Conservation (phyloP, 2,797 vertebrate species). For the Tiaroga cobitis region DNA sequence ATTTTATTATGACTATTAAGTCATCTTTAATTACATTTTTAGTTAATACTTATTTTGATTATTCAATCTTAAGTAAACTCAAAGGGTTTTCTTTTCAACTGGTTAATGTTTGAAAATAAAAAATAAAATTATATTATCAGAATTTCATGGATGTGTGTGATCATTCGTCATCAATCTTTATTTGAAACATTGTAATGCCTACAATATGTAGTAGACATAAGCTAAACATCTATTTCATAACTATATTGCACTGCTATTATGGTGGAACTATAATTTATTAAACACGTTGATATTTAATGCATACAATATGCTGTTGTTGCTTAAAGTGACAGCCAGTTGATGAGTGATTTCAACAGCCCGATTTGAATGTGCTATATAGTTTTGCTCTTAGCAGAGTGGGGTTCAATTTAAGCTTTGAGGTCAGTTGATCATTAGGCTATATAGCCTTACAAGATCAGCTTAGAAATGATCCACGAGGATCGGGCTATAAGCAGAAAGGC, state of each 20-base stretch:
- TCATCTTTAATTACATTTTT: background rate
- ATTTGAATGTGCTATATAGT: background rate
- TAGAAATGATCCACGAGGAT: background rate
- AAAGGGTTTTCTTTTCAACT: too few species aligned
- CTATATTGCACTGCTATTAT: background rate
- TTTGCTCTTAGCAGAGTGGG: background rate
- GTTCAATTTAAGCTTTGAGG: background rate
- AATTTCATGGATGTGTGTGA: too few species aligned
- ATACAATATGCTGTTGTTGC: background rate
- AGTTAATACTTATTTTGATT: too few species aligned
- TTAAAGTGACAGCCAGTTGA: background rate
- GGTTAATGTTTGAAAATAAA: too few species aligned
- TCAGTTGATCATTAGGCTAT: constrained; percentile 13
- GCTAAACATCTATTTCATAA: background rate
- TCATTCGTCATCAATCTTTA: background rate
- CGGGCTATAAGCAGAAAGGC: background rate
- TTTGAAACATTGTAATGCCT: background rate
- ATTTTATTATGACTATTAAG: background rate
- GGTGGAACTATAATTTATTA: background rate
- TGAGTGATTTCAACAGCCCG: background rate
- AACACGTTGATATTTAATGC: background rate
- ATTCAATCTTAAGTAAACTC: background rate
- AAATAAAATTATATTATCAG: too few species aligned
- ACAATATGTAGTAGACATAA: background rate
- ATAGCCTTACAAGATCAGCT: background rate